Percentiles rank a stretch among this genome's conserved stretches.
Evolutionary conservation across 1,140 invertebrate species (phyloP).

Genomic region (Brachionus rotundiformis): DNA sequence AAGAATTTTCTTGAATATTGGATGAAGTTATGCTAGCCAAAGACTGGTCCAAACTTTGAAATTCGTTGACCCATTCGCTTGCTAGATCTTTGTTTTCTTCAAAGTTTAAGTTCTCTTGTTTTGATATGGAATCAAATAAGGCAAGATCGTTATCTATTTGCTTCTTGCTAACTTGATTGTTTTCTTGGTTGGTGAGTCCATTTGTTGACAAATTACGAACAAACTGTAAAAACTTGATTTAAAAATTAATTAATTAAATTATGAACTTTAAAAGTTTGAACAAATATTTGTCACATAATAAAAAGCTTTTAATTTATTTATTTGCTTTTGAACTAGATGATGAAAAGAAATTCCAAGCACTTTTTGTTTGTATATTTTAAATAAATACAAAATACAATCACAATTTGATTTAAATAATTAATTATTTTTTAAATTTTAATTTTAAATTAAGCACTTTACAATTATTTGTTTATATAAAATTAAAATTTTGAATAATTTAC

Average conservation of each 20-base stretch:
- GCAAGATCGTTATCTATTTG: constrained; percentile 56
- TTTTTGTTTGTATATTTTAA: too few species aligned
- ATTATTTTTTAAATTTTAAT: too few species aligned
- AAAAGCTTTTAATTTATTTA: constrained; percentile 54
- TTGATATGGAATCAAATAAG: constrained; percentile 22
- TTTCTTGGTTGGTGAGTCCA: constrained; percentile 68
- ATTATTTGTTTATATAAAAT: too few species aligned
- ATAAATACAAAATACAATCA: too few species aligned
- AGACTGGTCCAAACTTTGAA: constrained; percentile 58
- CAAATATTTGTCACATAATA: too few species aligned
- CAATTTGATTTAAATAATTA: too few species aligned
- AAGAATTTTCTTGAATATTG: constrained; percentile 61
- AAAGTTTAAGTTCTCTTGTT: constrained; percentile 37
- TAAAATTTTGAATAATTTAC: too few species aligned
- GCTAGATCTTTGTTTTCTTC: constrained; percentile 57
- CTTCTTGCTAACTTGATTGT: constrained; percentile 60
- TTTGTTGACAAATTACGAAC: constrained; percentile 46
- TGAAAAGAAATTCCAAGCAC: too few species aligned
- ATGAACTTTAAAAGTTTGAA: neutral
- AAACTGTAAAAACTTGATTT: constrained; percentile 69
- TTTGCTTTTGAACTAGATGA: too few species aligned
- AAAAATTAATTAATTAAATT: constrained; percentile 73
- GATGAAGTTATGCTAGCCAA: constrained; percentile 64
- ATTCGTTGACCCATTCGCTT: constrained; percentile 68
- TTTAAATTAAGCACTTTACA: too few species aligned